phyloP scores from a whole-genome alignment of 2,113 vertebrate genomes.

The Archocentrus centrarchus region DNA sequence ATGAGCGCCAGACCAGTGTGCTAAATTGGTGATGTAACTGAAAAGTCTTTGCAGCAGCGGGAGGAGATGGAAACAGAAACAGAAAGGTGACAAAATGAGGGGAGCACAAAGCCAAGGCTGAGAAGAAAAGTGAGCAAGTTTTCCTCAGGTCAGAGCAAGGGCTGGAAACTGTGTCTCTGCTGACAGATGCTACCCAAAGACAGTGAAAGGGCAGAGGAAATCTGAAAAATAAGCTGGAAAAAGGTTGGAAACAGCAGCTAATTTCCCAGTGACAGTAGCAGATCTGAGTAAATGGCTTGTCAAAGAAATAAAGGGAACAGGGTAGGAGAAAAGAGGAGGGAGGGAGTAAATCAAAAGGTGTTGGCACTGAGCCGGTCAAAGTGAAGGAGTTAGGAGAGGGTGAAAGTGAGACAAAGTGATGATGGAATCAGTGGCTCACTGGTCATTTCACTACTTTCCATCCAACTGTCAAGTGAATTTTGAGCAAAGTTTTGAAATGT shows the following conservation, averaged over 20 bases:
- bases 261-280: conserved; percentile 49
- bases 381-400: not conserved
- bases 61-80: conserved; percentile 20
- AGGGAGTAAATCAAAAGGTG: not conserved
- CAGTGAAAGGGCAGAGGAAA: not conserved
- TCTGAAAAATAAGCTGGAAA: conserved; percentile 23
- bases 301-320: conserved; percentile 18
- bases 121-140: conserved; percentile 31
- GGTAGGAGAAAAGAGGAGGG: not conserved
- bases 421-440: conserved; percentile 39
- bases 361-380: not conserved
- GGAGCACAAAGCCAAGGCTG: not conserved
- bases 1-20: not conserved
- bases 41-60: not conserved
- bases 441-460: conserved; percentile 52
- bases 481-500: conserved; percentile 40
- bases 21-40: conserved; percentile 23
- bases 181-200: conserved; percentile 13
- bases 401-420: conserved; percentile 27
- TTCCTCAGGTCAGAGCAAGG: conserved; percentile 7
- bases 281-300: conserved; percentile 25
- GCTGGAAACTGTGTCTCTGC: conserved; percentile 36
- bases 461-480: conserved; percentile 51
- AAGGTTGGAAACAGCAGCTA: conserved; percentile 69
- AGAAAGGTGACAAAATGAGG: conserved; percentile 20